Evolutionary conservation across 35 echinoderm and acorn worm genomes (phyloP).

Genomic region (Anneissia japonica): DNA sequence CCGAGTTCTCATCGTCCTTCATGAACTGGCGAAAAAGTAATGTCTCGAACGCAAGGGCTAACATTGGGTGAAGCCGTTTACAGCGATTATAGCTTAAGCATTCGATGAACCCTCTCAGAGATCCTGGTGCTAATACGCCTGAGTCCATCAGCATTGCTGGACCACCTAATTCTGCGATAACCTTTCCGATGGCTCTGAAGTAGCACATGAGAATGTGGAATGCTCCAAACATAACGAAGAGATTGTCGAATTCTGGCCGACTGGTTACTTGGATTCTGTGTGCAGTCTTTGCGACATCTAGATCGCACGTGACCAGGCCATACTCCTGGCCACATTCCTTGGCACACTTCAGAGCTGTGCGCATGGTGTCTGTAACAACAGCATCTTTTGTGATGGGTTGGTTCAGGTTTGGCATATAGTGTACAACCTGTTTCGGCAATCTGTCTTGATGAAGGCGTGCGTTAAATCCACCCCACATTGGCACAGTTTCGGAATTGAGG

Average conservation of each 20-base stretch:
- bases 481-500: too few relatives aligned
- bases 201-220: slow-evolving; percentile 31
- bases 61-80: slow-evolving; percentile 25
- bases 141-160: slow-evolving; percentile 7
- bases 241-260: slow-evolving; percentile 10
- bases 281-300: slow-evolving; percentile 21
- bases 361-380: slow-evolving; percentile 15
- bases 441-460: background rate
- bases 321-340: slow-evolving; percentile 19
- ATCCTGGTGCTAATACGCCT: slow-evolving; percentile 22
- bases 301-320: slow-evolving; percentile 9
- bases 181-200: background rate
- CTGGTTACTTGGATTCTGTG: slow-evolving; percentile 18
- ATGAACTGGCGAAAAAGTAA: slow-evolving; percentile 18
- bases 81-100: slow-evolving; percentile 27
- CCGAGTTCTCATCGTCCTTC: background rate
- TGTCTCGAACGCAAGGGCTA: slow-evolving; percentile 27
- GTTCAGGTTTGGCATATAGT: slow-evolving; percentile 10
- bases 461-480: slow-evolving; percentile 29
- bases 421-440: slow-evolving; percentile 5
- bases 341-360: background rate
- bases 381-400: background rate
- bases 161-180: slow-evolving; percentile 31
- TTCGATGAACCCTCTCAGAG: slow-evolving; percentile 22
- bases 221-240: slow-evolving; percentile 20